These are phyloP conservation scores for Ophioninae sp. DNA, from an alignment of 2,888 invertebrate species.

Conservation along the genomic window DNA sequence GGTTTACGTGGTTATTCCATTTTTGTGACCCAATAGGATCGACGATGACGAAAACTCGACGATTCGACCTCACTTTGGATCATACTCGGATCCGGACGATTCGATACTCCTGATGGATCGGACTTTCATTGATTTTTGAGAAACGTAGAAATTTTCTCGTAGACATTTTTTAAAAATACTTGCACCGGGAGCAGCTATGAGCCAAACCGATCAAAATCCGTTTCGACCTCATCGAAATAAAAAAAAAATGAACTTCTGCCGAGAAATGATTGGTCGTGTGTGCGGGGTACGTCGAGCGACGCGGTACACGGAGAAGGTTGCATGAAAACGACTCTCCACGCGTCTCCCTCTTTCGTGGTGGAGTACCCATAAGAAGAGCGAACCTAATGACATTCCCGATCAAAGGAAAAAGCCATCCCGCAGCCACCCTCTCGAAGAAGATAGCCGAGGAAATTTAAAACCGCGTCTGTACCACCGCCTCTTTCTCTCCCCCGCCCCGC, in stretches of 20 bases:
- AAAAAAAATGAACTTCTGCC: constrained; percentile 1
- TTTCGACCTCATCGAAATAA: not conserved
- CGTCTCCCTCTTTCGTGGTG: constrained; percentile 57
- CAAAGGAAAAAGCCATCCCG: constrained; percentile 67
- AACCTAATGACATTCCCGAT: constrained; percentile 77
- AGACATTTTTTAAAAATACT: no score
- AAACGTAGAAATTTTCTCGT: no score
- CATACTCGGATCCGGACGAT: no score
- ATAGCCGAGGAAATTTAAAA: constrained; percentile 78
- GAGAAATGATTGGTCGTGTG: not conserved
- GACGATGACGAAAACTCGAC: no score
- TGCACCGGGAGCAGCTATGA: constrained; percentile 33
- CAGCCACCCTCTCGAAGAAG: constrained; percentile 71
- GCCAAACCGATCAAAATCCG: constrained; percentile 16
- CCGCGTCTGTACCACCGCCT: constrained; percentile 65
- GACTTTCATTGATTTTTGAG: no score
- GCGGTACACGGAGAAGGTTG: not conserved
- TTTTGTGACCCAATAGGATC: no score
- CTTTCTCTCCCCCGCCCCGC: constrained; percentile 64
- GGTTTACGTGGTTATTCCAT: no score
- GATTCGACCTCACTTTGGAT: no score
- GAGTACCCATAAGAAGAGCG: constrained; percentile 68
- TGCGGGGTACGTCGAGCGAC: not conserved
- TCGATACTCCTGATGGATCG: no score
- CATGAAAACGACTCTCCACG: constrained; percentile 27